Evolutionary conservation across 2,888 invertebrate species (phyloP).

Genomic region (Acrocyrtus sp.): DNA sequence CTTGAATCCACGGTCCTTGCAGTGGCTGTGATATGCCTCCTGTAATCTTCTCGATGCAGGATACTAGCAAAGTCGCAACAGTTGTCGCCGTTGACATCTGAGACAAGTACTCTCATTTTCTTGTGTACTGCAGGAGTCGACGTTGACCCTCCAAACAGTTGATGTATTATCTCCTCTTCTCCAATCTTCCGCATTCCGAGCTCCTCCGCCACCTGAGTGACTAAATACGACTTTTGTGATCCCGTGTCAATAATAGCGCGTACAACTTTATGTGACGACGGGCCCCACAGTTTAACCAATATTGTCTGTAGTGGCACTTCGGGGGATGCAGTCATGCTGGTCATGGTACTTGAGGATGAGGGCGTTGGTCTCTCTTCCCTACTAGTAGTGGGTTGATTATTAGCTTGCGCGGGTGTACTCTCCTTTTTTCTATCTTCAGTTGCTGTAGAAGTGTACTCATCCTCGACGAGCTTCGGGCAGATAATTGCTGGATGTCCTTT

Average conservation of each 20-base stretch:
- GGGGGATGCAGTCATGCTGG: background rate
- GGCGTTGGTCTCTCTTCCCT: background rate
- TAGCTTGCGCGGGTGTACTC: background rate
- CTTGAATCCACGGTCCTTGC: background rate
- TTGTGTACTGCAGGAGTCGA: background rate
- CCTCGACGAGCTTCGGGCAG: background rate
- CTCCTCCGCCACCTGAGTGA: conserved; percentile 45
- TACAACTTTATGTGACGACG: conserved; percentile 22
- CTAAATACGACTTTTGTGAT: conserved; percentile 62
- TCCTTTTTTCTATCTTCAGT: background rate
- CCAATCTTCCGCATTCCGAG: conserved; percentile 52
- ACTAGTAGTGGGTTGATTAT: background rate
- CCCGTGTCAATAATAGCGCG: conserved; percentile 60
- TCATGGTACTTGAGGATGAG: background rate
- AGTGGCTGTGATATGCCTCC: background rate
- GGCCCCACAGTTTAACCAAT: conserved; percentile 51
- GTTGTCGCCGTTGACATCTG: background rate
- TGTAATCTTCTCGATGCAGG: background rate
- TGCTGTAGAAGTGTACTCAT: background rate
- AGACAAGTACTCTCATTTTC: background rate
- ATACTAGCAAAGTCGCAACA: background rate
- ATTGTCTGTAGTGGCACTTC: conserved; percentile 58
- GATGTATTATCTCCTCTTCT: conserved; percentile 47
- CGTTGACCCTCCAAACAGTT: conserved; percentile 54
- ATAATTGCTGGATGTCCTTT: too few relatives aligned